phyloP scores from a whole-genome alignment of 92 coral and sea anemone genomes.

The Porites evermanni region DNA sequence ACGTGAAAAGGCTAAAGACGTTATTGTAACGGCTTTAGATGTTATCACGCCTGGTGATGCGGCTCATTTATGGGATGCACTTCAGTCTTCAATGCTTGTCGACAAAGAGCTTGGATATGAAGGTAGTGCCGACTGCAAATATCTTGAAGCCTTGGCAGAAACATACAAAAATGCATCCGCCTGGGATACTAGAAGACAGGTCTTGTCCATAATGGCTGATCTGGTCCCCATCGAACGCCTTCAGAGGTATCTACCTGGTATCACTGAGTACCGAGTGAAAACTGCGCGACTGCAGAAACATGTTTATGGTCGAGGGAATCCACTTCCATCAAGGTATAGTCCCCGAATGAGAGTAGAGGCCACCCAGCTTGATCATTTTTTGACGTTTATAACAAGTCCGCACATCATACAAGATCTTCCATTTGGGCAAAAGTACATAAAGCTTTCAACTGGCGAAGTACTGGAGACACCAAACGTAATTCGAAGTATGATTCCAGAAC shows the following conservation, averaged over 20 bases:
- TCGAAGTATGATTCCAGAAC: slow-evolving; percentile 47
- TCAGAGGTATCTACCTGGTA: slow-evolving; percentile 61
- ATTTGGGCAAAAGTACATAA: neutral
- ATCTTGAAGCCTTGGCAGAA: neutral
- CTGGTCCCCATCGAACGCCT: neutral
- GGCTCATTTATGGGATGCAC: slow-evolving; percentile 1
- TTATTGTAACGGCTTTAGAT: too few relatives aligned
- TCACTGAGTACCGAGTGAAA: slow-evolving; percentile 56
- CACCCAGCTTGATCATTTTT: slow-evolving; percentile 57
- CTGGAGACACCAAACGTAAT: slow-evolving; percentile 49
- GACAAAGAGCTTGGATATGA: slow-evolving; percentile 38
- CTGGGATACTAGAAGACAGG: too few relatives aligned
- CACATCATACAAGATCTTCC: neutral
- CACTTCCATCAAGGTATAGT: slow-evolving; percentile 28
- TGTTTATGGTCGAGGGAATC: slow-evolving; percentile 53
- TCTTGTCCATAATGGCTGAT: too few relatives aligned
- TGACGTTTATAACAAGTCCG: neutral
- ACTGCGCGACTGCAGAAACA: slow-evolving; percentile 37
- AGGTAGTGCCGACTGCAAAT: slow-evolving; percentile 15
- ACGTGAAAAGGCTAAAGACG: too few relatives aligned
- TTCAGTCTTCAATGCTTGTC: slow-evolving; percentile 35
- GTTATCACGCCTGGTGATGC: too few relatives aligned
- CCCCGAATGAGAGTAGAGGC: slow-evolving; percentile 55
- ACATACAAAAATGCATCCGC: too few relatives aligned
- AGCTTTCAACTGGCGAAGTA: too few relatives aligned